Evolutionary conservation across 1,140 invertebrate genomes (phyloP), one percentile per base, ranked within the genome.

Genomic region (Zaprionus ghesquierei): DNA sequence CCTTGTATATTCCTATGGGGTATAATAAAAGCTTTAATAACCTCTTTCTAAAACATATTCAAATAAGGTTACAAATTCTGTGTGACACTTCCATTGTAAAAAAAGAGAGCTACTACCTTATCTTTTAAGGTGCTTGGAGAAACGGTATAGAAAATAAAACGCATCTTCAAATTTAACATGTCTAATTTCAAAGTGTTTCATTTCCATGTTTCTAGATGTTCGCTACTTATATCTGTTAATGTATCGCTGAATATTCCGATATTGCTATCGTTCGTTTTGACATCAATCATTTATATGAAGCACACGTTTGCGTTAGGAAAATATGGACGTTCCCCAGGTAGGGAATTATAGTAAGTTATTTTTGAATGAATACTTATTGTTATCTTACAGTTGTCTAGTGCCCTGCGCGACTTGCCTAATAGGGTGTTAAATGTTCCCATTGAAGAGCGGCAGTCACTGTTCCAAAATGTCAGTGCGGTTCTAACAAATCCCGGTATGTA

Each of bases 361-460:
- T n/a, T 46, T 29, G 13, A 55, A 58, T 20, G 31, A 18, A 41
- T 53, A n/a, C 1, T 53, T 3, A 25, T 62, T 22, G 6, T 23
- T 35, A 8, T 41, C 0, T 56, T 59, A 10, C 46, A 84, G 80
- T 66, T 84, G 46, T 78, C 95, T 59, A 96, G 94, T 92, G 95
- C 94, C 78, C 93, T 97, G 72, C 96, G 96, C 89, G 96, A 96
- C 93, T 93, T 97, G 92, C 95, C 96, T 23, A 94, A 95, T 91
- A 95, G 95, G 92, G 94, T 97, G 71, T 95, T 97, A 91, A 95
- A 95, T 77, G 94, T 96, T 46, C 96, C 96, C 91, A 93, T 95
- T 68, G 96, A 95, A 77, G 95, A 96, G 77, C 94, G 96, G 78
- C 94, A 94, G 75, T 91, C 94, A 84, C 93, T 96, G 72, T 92